phyloP scores from a whole-genome alignment of 2,113 vertebrate genomes.

The Trogon melanurus region DNA sequence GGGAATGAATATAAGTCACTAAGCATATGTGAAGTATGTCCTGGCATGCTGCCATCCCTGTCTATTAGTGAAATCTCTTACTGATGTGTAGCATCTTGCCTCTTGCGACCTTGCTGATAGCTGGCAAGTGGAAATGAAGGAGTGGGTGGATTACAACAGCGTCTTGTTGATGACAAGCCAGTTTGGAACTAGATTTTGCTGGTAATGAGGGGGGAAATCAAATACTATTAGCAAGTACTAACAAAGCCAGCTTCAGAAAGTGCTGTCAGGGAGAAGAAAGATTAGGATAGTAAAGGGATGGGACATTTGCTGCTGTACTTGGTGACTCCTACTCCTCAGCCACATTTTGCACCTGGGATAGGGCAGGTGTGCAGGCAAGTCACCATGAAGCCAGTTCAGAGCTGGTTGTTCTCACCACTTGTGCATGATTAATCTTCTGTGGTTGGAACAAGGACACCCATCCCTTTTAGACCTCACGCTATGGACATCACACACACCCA shows the following conservation, averaged over 20 bases:
- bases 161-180: neutral
- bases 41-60: constrained; percentile 20
- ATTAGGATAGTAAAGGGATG: neutral
- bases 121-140: constrained; percentile 23
- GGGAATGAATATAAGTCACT: neutral
- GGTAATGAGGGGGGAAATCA: neutral
- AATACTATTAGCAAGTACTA: neutral
- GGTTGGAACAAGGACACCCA: neutral
- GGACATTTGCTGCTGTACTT: neutral
- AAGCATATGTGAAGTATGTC: neutral
- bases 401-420: neutral
- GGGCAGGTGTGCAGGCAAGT: neutral
- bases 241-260: neutral
- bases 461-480: neutral
- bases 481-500: neutral
- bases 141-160: constrained; percentile 7
- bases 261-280: neutral
- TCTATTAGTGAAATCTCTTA: constrained; percentile 13
- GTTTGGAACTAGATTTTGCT: neutral
- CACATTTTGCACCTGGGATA: neutral
- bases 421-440: neutral
- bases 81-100: constrained; percentile 60
- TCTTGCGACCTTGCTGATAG: constrained; percentile 21
- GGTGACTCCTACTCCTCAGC: neutral
- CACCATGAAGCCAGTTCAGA: neutral